phyloP scores from a whole-genome alignment of 1,140 invertebrate genomes.

The Archivesica marissinica region DNA sequence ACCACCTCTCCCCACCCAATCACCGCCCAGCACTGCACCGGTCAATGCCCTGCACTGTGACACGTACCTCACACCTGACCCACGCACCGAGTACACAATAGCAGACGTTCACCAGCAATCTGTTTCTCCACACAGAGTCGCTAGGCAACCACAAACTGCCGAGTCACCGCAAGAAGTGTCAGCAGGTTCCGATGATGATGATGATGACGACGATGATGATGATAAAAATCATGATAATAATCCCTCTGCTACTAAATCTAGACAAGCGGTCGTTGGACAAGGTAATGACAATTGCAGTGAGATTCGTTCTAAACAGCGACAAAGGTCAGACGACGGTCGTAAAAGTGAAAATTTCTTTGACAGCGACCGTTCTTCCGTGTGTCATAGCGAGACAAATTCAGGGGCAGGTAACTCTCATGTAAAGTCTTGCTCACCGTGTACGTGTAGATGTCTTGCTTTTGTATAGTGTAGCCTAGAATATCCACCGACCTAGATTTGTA shows the following conservation, averaged over 20 bases:
- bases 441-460: too few relatives aligned
- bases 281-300: slow-evolving; percentile 1
- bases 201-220: background rate
- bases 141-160: background rate
- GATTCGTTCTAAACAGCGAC: background rate
- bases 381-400: background rate
- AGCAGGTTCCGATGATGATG: background rate
- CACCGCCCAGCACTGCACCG: background rate
- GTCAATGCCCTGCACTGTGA: background rate
- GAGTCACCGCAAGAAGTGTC: background rate
- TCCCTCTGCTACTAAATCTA: background rate
- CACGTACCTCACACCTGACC: slow-evolving; percentile 3
- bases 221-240: slow-evolving; percentile 7
- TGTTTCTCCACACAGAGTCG: slow-evolving; percentile 10
- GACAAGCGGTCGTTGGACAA: background rate
- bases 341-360: slow-evolving; percentile 17
- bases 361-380: background rate
- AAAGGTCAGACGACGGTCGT: slow-evolving; percentile 1
- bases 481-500: too few relatives aligned
- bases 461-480: too few relatives aligned
- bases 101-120: background rate
- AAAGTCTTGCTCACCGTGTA: too few relatives aligned
- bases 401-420: slow-evolving; percentile 25
- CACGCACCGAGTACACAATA: background rate
- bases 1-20: background rate